phyloP scores from a whole-genome alignment of 1,140 invertebrate genomes.

The Amphibalanus amphitrite region DNA sequence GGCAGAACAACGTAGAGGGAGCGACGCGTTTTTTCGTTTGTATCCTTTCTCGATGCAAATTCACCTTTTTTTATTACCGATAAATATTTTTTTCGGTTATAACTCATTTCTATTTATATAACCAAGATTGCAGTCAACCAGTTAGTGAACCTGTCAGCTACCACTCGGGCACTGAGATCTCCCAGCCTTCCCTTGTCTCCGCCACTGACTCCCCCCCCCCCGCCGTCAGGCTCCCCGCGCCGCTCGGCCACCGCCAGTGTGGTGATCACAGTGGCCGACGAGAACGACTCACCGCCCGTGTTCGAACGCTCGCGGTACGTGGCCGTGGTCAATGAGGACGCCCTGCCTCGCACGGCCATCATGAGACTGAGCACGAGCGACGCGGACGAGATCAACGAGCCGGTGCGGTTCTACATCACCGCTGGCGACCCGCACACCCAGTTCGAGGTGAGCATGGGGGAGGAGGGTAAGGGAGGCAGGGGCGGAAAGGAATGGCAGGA shows the following conservation, averaged over 20 bases:
- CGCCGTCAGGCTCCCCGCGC: neutral
- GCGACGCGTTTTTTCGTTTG: too few relatives aligned
- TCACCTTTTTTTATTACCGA: too few relatives aligned
- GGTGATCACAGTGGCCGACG: constrained; percentile 35
- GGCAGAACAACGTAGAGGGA: too few relatives aligned
- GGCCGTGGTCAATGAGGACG: constrained; percentile 58
- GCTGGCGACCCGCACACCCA: constrained; percentile 42
- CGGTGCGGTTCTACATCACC: constrained; percentile 51
- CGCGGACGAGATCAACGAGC: constrained; percentile 42
- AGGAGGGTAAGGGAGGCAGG: neutral
- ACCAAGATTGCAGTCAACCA: too few relatives aligned
- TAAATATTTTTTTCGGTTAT: too few relatives aligned
- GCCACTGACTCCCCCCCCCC: too few relatives aligned
- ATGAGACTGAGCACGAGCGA: constrained; percentile 47
- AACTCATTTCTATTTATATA: neutral
- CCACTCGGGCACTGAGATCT: too few relatives aligned
- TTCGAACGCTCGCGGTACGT: constrained; percentile 62
- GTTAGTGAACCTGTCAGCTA: too few relatives aligned
- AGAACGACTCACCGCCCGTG: constrained; percentile 72
- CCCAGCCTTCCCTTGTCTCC: too few relatives aligned
- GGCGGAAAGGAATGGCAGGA: too few relatives aligned
- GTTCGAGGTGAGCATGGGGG: constrained; percentile 18
- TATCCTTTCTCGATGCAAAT: too few relatives aligned
- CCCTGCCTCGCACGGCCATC: constrained; percentile 55
- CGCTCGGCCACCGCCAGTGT: neutral